Base-by-base conservation (phyloP, 2,888 invertebrate genomes). In the Ptilodon capucinus region DNA sequence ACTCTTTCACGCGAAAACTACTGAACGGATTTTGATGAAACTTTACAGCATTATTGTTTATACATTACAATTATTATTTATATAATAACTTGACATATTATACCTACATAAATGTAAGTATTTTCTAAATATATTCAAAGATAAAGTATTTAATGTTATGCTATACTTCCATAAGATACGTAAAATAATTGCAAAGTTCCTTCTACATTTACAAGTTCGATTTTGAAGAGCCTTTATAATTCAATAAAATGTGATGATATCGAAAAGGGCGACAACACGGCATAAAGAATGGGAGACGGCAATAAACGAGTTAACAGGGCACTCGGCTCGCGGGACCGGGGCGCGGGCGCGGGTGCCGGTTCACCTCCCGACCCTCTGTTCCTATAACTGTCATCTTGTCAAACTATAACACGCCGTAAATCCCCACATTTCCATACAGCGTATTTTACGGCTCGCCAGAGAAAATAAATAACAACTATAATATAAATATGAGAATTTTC, bases 331-430 rank as follows among this genome's bases (percentile, higher is more conserved):
- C 55, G 62, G 68, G 60, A 60, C 58, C 60, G 66, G 54, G 62
- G 54, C 54, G 54, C 42, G 51, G 46, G 32, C 48, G 43, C 39
- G 44, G 49, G 49, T 48, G 60, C 59, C 64, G 57, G 56, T 53
- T 57, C 50, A 19, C 46, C 47, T 54, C 54, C 40, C 51, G 48
- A 50, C 60, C 57, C 51, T 62, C 61, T 52, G 51, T 54, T 76
- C 74, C 75, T 81, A 85, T 87, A 88, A 84, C 89, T 89, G 90
- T 90, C 90, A 89, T 77, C 83, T 81, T 87, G 90, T 91, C 90
- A 89, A 86, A 87, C 81, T 81, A 80, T 79, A 79, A 75, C 73
- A 78, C 83, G 73, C 64, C 72, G 70, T 68, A 86, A 89, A 90
- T 85, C 89, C 89, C 79, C 75, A 65, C 70, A 89, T 90, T 89